phyloP scores from a whole-genome alignment of 2,797 vertebrate species.

The Allobates femoralis region DNA sequence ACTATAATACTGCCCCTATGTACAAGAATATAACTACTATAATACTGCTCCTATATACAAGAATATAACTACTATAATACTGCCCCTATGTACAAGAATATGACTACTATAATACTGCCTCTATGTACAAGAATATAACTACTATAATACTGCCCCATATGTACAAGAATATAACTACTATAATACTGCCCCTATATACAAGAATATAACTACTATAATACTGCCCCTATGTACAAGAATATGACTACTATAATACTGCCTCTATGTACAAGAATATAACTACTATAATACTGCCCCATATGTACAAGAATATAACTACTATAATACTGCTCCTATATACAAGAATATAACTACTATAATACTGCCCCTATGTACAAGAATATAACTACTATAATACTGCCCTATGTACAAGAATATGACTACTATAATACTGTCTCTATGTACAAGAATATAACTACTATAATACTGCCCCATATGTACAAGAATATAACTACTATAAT shows the following conservation, averaged over 20 bases:
- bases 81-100: too few relatives aligned
- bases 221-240: not conserved
- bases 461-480: not conserved
- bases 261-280: not conserved
- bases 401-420: not conserved
- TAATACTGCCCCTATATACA: not conserved
- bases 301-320: conserved; percentile 2
- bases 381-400: not conserved
- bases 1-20: conserved; percentile 1
- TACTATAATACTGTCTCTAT: not conserved
- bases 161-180: conserved; percentile 2
- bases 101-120: too few relatives aligned
- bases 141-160: not conserved
- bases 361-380: not conserved
- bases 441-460: not conserved
- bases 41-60: not conserved
- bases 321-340: not conserved
- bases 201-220: conserved; percentile 2
- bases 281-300: not conserved
- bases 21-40: conserved; percentile 2
- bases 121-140: conserved; percentile 9
- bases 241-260: not conserved
- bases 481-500: conserved; percentile 6
- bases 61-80: conserved; percentile 1
- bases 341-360: conserved; percentile 3